Evolutionary conservation across 2,888 invertebrate genomes (phyloP).

Genomic region (Cancer borealis): DNA sequence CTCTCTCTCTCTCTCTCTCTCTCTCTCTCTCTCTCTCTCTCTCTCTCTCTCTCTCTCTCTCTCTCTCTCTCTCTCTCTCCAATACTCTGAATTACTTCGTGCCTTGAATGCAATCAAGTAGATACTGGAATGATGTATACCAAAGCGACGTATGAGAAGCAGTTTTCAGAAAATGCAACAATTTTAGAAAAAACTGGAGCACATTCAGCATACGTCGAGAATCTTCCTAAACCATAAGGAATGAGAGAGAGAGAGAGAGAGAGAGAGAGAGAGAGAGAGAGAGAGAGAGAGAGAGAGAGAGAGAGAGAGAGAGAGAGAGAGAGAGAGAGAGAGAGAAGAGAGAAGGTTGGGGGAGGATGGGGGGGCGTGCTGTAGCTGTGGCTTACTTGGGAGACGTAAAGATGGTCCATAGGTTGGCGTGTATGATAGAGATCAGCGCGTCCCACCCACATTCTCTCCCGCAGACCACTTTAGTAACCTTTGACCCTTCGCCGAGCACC

Average conservation of each 20-base stretch:
- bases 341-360: neutral
- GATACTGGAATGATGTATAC: too few species aligned
- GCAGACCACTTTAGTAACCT: neutral
- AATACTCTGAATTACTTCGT: too few species aligned
- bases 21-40: slow-evolving; percentile 1
- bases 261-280: slow-evolving; percentile 47
- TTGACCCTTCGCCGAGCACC: slow-evolving; percentile 6
- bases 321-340: neutral
- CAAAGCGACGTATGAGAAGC: too few species aligned
- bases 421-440: slow-evolving; percentile 3
- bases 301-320: neutral
- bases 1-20: slow-evolving; percentile 1
- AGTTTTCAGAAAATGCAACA: too few species aligned
- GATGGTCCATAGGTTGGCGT: neutral
- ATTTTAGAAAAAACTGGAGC: too few species aligned
- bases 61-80: slow-evolving; percentile 1
- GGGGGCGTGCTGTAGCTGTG: neutral
- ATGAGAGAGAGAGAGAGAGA: slow-evolving; percentile 49
- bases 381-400: neutral
- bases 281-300: slow-evolving; percentile 30
- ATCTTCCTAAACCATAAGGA: neutral
- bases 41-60: neutral
- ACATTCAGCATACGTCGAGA: too few species aligned
- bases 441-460: neutral
- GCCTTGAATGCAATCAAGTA: too few species aligned